Conservation (phyloP, 2,888 invertebrate genomes). For the Embidobia sp. region DNA sequence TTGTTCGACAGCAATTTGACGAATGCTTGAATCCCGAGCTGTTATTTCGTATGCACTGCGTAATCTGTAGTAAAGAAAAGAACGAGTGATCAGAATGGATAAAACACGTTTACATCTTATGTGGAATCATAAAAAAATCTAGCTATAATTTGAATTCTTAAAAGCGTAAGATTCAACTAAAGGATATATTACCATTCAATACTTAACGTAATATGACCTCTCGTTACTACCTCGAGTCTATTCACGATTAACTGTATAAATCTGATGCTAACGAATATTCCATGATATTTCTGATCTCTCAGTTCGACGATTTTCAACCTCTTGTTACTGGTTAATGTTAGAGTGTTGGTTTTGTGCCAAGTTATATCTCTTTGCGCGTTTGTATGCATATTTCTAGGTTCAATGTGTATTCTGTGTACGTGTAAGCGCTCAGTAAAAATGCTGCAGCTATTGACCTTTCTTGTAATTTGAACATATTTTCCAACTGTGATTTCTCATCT, state of each 20-base stretch:
- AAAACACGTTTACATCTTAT: slow-evolving; percentile 11
- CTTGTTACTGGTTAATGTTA: slow-evolving; percentile 76
- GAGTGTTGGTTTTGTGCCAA: slow-evolving; percentile 75
- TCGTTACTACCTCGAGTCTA: slow-evolving; percentile 26
- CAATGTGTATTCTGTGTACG: background rate
- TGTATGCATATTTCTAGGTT: background rate
- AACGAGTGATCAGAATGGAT: slow-evolving; percentile 20
- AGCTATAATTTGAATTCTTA: slow-evolving; percentile 17
- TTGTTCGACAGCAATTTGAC: slow-evolving; percentile 30
- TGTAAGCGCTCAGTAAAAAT: background rate
- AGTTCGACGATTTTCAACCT: slow-evolving; percentile 64
- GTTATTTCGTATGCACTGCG: slow-evolving; percentile 37
- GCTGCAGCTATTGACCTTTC: background rate
- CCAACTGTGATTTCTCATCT: slow-evolving; percentile 13
- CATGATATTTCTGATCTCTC: slow-evolving; percentile 61
- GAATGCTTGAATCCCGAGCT: slow-evolving; percentile 31
- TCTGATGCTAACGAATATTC: slow-evolving; percentile 73
- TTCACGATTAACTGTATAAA: slow-evolving; percentile 68
- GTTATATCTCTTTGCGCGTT: slow-evolving; percentile 68
- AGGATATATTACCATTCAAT: background rate
- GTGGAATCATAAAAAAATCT: slow-evolving; percentile 2
- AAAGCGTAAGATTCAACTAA: background rate
- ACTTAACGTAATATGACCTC: slow-evolving; percentile 11
- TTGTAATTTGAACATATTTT: background rate
- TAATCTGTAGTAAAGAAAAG: slow-evolving; percentile 4